Evolutionary conservation across 2,888 invertebrate species (phyloP).

Genomic region (Hypomecis atomaria): DNA sequence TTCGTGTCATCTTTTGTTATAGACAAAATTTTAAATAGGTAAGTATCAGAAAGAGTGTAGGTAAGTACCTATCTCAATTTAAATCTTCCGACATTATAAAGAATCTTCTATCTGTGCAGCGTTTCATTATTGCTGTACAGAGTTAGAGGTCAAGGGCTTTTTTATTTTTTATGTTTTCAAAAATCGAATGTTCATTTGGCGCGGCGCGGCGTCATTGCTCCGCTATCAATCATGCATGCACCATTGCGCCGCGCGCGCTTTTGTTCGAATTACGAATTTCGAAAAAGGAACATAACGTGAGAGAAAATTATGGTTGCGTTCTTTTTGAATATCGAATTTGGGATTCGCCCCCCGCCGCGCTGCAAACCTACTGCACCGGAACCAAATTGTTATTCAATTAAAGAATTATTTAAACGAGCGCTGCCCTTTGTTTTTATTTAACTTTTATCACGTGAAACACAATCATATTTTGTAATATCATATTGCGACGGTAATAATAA

Average conservation of each 20-base stretch:
- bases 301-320: conserved; percentile 75
- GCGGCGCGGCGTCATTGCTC: conserved; percentile 69
- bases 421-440: conserved; percentile 25
- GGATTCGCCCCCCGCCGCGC: conserved; percentile 62
- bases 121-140: conserved; percentile 26
- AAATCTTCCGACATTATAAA: background rate
- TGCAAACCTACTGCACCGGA: conserved; percentile 53
- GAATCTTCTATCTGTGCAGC: background rate
- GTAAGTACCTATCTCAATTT: too few species aligned
- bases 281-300: conserved; percentile 77
- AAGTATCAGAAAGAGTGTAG: too few species aligned
- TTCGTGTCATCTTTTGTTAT: too few species aligned
- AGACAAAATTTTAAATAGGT: too few species aligned
- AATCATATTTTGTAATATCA: conserved; percentile 20
- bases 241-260: conserved; percentile 80
- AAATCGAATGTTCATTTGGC: conserved; percentile 68
- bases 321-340: conserved; percentile 70
- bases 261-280: conserved; percentile 81
- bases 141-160: conserved; percentile 79
- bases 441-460: conserved; percentile 5
- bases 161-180: conserved; percentile 58
- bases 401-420: conserved; percentile 35
- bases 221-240: conserved; percentile 83
- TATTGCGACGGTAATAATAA: conserved; percentile 53
- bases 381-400: conserved; percentile 74